Conservation (phyloP, 2,888 invertebrate species). For the Chydorus sphaericus region DNA sequence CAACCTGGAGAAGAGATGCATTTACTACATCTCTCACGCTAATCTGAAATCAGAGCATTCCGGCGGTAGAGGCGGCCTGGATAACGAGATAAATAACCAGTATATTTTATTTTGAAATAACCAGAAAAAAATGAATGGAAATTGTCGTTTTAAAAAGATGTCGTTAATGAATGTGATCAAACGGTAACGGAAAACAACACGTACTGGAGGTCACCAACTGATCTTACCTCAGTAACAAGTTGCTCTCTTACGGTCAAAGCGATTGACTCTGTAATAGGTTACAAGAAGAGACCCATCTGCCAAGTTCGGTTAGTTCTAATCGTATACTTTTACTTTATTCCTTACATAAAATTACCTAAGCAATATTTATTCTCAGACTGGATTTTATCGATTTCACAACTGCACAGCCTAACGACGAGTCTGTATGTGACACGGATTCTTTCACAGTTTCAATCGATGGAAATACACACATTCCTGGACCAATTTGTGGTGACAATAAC, state of each 20-base stretch:
- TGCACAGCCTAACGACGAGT: neutral
- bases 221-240: neutral
- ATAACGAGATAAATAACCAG: no score
- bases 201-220: neutral
- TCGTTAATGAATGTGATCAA: neutral
- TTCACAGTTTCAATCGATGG: neutral
- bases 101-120: no score
- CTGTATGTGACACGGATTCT: neutral
- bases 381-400: constrained; percentile 4
- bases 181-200: neutral
- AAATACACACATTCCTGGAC: constrained; percentile 2
- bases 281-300: neutral
- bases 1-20: no score
- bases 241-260: neutral
- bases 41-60: no score
- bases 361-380: neutral
- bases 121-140: neutral
- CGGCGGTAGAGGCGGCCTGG: no score
- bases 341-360: neutral
- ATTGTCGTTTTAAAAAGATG: neutral
- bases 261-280: neutral
- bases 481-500: constrained; percentile 5
- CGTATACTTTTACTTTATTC: no score
- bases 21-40: no score
- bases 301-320: neutral